Percentiles rank a stretch among this genome's conserved stretches.
These are phyloP conservation scores for Galerucella nymphaeae DNA, from an alignment of 2,888 invertebrate species.

Conservation along the genomic window DNA sequence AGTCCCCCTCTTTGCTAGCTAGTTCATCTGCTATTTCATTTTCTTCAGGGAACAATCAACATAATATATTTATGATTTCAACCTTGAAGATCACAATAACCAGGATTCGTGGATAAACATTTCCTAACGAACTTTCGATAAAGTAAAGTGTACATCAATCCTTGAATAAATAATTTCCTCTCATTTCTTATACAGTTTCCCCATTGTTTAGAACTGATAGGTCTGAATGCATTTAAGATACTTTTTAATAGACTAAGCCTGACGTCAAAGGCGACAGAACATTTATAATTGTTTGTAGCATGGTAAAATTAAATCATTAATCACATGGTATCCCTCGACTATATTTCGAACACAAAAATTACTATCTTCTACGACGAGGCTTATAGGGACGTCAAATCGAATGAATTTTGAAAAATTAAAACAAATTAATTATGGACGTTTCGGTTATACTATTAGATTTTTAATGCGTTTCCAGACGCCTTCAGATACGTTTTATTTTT, in stretches of 20 bases:
- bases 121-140: too few species aligned
- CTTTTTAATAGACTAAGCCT: slow-evolving; percentile 42
- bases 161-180: too few species aligned
- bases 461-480: slow-evolving; percentile 38
- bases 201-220: slow-evolving; percentile 22
- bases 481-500: slow-evolving; percentile 26
- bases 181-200: background rate
- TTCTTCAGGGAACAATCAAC: too few species aligned
- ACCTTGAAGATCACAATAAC: too few species aligned
- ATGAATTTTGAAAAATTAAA: slow-evolving; percentile 46
- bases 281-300: slow-evolving; percentile 61
- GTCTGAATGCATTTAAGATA: slow-evolving; percentile 6
- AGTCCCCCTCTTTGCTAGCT: too few species aligned
- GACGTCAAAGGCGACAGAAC: slow-evolving; percentile 56
- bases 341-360: slow-evolving; percentile 43
- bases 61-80: too few species aligned
- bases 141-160: too few species aligned
- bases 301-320: slow-evolving; percentile 59
- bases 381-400: slow-evolving; percentile 41
- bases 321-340: slow-evolving; percentile 48
- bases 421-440: slow-evolving; percentile 45
- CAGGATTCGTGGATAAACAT: too few species aligned
- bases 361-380: slow-evolving; percentile 40
- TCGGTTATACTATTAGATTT: slow-evolving; percentile 37
- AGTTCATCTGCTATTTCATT: too few species aligned